A percentile compares a stretch with the other conserved stretches of the same genome.
Evolutionary conservation across 2,888 invertebrate species (phyloP).

Genomic region (Mycalesis mineus): DNA sequence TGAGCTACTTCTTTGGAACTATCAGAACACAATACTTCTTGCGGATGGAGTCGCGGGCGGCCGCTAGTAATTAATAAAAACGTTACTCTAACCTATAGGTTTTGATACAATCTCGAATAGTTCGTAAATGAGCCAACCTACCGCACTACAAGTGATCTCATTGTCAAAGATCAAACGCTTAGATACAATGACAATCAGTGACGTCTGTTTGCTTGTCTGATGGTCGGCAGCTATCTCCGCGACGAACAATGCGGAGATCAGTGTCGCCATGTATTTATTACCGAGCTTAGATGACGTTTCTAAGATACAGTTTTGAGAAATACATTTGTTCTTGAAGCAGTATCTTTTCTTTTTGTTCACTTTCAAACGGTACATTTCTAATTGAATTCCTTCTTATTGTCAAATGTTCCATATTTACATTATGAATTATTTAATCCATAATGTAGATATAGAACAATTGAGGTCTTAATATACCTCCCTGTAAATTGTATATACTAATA

Average conservation of each 20-base stretch:
- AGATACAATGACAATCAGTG: constrained; percentile 43
- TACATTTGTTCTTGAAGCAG: neutral
- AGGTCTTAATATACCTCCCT: neutral
- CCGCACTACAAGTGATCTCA: constrained; percentile 29
- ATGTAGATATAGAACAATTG: neutral
- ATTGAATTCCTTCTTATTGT: constrained; percentile 3
- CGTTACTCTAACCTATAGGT: neutral
- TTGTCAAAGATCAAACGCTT: constrained; percentile 44
- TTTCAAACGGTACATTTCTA: neutral
- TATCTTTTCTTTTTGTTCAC: constrained; percentile 5
- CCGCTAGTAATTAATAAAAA: neutral
- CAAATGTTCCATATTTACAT: neutral
- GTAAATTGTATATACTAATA: neutral
- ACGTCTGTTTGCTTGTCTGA: constrained; percentile 43
- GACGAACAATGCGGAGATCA: constrained; percentile 42
- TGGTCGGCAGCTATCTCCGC: constrained; percentile 42
- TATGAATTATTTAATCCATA: neutral
- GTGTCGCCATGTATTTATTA: constrained; percentile 28
- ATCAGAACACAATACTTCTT: no score
- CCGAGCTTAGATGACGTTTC: constrained; percentile 18
- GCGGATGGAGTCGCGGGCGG: no score
- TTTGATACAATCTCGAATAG: constrained; percentile 7
- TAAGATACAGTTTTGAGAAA: constrained; percentile 19
- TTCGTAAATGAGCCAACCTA: constrained; percentile 17
- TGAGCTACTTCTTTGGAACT: no score